Evolutionary conservation across 2,888 invertebrate species (phyloP).

Genomic region (Eudasyphora cyanicolor): DNA sequence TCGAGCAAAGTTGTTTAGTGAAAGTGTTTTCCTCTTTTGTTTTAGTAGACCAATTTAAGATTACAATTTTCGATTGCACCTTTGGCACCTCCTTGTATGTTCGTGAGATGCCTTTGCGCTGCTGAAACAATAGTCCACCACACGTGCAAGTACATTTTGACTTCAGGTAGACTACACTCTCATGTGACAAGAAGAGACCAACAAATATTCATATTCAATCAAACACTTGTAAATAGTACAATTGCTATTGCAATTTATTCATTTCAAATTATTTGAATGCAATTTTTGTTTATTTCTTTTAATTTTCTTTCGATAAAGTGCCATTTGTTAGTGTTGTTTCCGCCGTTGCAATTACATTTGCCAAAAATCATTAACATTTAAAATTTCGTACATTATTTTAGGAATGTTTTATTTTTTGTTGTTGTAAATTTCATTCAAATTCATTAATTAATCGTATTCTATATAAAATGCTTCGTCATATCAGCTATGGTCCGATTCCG

Average conservation of each 20-base stretch:
- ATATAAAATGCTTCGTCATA: not conserved
- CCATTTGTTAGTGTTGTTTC: not conserved
- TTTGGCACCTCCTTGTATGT: no score
- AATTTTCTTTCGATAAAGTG: not conserved
- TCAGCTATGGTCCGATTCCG: not conserved
- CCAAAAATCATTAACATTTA: not conserved
- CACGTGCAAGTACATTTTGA: conserved; percentile 1
- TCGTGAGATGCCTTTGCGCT: no score
- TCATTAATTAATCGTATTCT: not conserved
- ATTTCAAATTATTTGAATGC: not conserved
- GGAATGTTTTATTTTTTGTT: not conserved
- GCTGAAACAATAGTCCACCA: no score
- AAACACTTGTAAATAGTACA: no score
- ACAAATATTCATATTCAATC: not conserved
- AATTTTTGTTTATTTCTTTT: not conserved
- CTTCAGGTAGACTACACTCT: not conserved
- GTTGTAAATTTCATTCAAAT: not conserved
- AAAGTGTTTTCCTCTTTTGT: no score
- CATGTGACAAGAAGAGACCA: not conserved
- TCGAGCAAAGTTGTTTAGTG: no score
- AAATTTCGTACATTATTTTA: not conserved
- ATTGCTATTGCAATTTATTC: no score
- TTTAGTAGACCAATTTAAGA: no score
- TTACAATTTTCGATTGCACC: no score
- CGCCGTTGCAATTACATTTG: not conserved